Evolutionary conservation across 1,140 invertebrate genomes (phyloP).

Genomic region (Drosophila sp.): DNA sequence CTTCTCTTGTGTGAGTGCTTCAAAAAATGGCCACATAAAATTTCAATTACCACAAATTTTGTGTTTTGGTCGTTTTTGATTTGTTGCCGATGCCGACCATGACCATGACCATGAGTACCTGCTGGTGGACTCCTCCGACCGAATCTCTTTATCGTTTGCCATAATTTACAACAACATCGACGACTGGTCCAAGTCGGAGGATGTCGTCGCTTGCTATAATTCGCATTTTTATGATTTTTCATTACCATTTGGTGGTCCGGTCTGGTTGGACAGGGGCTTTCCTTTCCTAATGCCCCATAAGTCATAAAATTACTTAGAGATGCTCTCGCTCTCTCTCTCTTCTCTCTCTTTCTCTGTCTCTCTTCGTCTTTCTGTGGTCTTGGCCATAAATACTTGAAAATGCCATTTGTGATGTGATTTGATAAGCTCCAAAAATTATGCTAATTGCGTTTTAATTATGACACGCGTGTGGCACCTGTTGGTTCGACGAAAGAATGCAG

Average conservation of each 20-base stretch:
- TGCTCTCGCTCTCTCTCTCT: slow-evolving; percentile 12
- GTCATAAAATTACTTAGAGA: slow-evolving; percentile 62
- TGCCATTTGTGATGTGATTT: slow-evolving; percentile 59
- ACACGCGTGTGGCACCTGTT: slow-evolving; percentile 57
- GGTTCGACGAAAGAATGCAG: slow-evolving; percentile 14
- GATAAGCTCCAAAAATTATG: slow-evolving; percentile 61
- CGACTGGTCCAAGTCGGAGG: slow-evolving; percentile 19
- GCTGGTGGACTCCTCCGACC: slow-evolving; percentile 33
- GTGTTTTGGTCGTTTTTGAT: slow-evolving; percentile 40
- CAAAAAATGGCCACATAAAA: slow-evolving; percentile 52
- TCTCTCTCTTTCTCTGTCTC: background rate
- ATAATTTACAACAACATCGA: slow-evolving; percentile 60
- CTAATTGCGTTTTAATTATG: slow-evolving; percentile 67
- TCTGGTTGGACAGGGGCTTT: slow-evolving; percentile 33
- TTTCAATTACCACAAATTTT: slow-evolving; percentile 67
- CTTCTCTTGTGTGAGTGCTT: slow-evolving; percentile 35
- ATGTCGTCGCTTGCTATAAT: slow-evolving; percentile 41
- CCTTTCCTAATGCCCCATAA: slow-evolving; percentile 46
- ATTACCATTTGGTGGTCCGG: slow-evolving; percentile 48
- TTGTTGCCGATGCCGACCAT: slow-evolving; percentile 41
- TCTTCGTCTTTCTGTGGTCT: slow-evolving; percentile 21
- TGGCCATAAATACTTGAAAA: slow-evolving; percentile 55
- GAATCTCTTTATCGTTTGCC: slow-evolving; percentile 48
- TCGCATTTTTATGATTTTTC: slow-evolving; percentile 61
- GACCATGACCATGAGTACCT: background rate